Base-by-base conservation (phyloP, 2,888 invertebrate genomes). In the Drosophila buzzatii region DNA sequence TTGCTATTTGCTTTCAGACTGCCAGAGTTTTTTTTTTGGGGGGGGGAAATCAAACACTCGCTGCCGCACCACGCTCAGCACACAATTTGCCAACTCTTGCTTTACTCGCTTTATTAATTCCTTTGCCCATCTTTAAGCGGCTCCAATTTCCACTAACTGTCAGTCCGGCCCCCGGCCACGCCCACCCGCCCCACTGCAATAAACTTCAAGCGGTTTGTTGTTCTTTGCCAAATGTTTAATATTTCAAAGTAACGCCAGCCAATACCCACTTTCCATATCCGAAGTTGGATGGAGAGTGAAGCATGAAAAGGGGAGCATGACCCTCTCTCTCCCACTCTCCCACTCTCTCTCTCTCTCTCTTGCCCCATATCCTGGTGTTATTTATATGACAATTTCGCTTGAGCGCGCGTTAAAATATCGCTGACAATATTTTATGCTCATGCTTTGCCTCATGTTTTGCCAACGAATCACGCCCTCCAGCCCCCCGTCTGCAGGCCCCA, bases 361-460 rank as follows among this genome's bases (percentile, higher is more conserved):
- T 33, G 33, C 2, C 16, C 62, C 47, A 57, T 49, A 20, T 63
- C 58, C 52, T 74, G 41, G 70, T 90, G 89, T 90, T 87, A 87
- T 87, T 87, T 87, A 87, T 90, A 85, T 90, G 90, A 88, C 89
- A 87, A 88, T 87, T 90, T 90, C 81, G 77, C 84, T 84, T 84
- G 87, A 89, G 85, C 85, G 85, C 89, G 77, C 83, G 76, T 87
- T 87, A 90, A 91, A 89, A 91, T 82, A 90, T 90, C 80, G 89
- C 88, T 74, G 76, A 81, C 90, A 86, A 90, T 91, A 91, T 87
- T 83, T 90, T 82, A 82, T 82, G 74, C 80, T 77, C 79, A 89
- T 86, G 89, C 84, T 81, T 83, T 74, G 74, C 79, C 82, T 89
- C 89, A 84, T 89, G 89, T 89, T 85, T 89, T 86, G 89, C 89